These are phyloP conservation scores for Zeugodacus cucurbitae DNA, from an alignment of 1,140 invertebrate species.

Conservation along the genomic window DNA sequence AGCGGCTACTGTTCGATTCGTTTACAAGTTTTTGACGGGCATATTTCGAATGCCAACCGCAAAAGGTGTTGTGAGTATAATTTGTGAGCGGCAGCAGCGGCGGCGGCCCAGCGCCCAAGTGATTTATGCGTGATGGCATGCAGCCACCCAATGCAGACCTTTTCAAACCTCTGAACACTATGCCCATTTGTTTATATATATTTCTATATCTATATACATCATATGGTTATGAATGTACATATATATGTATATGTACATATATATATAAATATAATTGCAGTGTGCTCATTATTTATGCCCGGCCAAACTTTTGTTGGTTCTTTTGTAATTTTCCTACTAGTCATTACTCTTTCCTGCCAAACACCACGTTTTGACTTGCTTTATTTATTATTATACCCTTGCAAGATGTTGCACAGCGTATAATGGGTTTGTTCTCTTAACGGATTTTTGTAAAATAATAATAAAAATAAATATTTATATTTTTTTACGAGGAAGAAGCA, in stretches of 20 bases:
- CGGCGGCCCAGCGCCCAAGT: not conserved
- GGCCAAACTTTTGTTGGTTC: conserved; percentile 9
- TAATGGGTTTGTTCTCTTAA: too few relatives aligned
- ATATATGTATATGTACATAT: not conserved
- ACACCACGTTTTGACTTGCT: conserved; percentile 48
- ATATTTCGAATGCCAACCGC: conserved; percentile 11
- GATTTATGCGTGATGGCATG: conserved; percentile 30
- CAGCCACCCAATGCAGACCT: not conserved
- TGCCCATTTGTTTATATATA: too few relatives aligned
- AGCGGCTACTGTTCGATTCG: not conserved
- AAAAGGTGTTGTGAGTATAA: not conserved
- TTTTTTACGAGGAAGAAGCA: too few relatives aligned
- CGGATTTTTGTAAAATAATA: too few relatives aligned
- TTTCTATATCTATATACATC: not conserved
- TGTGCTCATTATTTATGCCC: not conserved
- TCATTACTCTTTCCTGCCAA: conserved; percentile 44
- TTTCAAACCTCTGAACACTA: not conserved
- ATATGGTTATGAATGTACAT: not conserved
- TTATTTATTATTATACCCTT: not conserved
- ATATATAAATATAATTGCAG: not conserved
- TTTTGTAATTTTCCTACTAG: conserved; percentile 41
- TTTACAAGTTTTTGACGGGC: not conserved
- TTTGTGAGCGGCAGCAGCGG: not conserved
- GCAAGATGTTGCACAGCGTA: too few relatives aligned
- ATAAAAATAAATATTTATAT: too few relatives aligned